Percentiles rank a stretch among this genome's conserved stretches.
phyloP scores from a whole-genome alignment of 2,888 invertebrate genomes.

The Macrophya alboannulata region DNA sequence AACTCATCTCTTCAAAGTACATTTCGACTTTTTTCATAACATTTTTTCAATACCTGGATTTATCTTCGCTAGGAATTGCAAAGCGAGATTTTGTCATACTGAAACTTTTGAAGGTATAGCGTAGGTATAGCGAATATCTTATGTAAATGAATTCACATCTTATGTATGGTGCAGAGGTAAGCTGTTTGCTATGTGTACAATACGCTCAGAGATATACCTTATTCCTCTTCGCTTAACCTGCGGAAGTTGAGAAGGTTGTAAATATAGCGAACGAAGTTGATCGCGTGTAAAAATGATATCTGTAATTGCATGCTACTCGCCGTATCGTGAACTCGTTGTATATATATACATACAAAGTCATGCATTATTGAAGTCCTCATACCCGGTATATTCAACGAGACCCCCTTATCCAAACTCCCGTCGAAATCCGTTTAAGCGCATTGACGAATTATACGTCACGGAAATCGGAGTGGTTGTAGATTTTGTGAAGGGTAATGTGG shows the following conservation, averaged over 20 bases:
- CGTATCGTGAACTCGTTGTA: conserved; percentile 21
- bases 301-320: conserved; percentile 14
- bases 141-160: conserved; percentile 14
- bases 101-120: conserved; percentile 2
- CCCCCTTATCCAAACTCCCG: background rate
- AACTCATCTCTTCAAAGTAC: background rate
- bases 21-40: background rate
- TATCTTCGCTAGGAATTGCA: background rate
- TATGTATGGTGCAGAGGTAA: background rate
- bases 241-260: conserved; percentile 6
- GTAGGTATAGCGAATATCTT: conserved; percentile 10
- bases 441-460: conserved; percentile 44
- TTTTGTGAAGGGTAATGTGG: background rate
- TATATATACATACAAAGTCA: conserved; percentile 35
- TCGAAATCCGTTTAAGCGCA: conserved; percentile 49
- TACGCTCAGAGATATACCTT: background rate
- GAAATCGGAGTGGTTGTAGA: conserved; percentile 42
- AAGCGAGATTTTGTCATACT: background rate
- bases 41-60: background rate
- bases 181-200: conserved; percentile 5
- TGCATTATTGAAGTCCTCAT: conserved; percentile 29
- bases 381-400: conserved; percentile 27
- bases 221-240: background rate
- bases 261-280: background rate
- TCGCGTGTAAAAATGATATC: conserved; percentile 47